phyloP scores from a whole-genome alignment of 2,797 vertebrate genomes.

The Buphagus erythrorhynchus region DNA sequence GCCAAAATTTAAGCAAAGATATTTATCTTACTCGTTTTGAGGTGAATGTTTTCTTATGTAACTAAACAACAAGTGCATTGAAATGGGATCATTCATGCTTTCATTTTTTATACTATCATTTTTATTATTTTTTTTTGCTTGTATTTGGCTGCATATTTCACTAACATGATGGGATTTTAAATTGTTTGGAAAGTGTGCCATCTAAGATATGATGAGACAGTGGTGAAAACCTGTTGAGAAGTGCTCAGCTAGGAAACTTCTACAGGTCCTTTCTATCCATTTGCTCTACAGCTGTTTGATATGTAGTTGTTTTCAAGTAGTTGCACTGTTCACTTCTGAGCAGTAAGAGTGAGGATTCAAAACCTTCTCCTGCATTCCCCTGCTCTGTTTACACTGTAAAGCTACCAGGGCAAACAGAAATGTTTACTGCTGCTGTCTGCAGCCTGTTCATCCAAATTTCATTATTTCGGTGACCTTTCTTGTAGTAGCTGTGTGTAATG shows the following conservation, averaged over 20 bases:
- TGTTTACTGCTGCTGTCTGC: background rate
- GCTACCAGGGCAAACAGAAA: background rate
- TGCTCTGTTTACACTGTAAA: background rate
- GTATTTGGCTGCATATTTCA: background rate
- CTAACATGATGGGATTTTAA: background rate
- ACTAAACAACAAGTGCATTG: background rate
- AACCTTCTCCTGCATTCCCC: background rate
- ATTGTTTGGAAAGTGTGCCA: background rate
- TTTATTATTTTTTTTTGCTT: background rate
- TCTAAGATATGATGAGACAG: background rate
- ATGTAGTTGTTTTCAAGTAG: rapidly evolving
- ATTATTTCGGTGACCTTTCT: background rate
- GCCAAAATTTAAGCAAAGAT: background rate
- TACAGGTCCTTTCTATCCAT: background rate
- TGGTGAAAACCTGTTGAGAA: background rate
- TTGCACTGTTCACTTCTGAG: background rate
- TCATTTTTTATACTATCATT: background rate
- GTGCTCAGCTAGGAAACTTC: background rate
- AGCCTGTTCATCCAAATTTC: background rate
- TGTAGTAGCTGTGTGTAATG: background rate
- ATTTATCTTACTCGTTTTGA: background rate
- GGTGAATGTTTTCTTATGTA: background rate
- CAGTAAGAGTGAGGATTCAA: background rate
- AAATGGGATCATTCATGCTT: background rate
- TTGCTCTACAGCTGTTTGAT: background rate